phyloP scores from a whole-genome alignment of 2,888 invertebrate genomes.

The Xylota segnis region DNA sequence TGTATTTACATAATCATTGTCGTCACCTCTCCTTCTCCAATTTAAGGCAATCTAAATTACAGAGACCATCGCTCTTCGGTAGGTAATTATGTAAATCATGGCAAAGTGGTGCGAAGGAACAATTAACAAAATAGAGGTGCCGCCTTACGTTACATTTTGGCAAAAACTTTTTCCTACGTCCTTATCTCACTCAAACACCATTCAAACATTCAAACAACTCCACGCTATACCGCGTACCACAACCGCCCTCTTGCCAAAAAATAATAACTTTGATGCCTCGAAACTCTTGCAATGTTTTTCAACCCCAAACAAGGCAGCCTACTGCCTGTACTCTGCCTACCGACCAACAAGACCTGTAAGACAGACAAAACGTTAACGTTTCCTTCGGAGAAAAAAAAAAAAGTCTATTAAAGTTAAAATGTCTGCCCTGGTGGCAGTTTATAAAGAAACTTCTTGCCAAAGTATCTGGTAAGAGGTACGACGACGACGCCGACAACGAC shows the following conservation, averaged over 20 bases:
- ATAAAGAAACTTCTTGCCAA: conserved; percentile 34
- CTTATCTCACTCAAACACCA: conserved; percentile 29
- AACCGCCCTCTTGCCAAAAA: background rate
- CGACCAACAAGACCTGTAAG: background rate
- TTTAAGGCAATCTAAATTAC: background rate
- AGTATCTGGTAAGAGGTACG: conserved; percentile 36
- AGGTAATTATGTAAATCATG: conserved; percentile 46
- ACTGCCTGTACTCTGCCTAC: too few species aligned
- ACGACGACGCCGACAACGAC: conserved; percentile 35
- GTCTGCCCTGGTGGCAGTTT: conserved; percentile 56
- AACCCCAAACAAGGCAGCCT: conserved; percentile 5
- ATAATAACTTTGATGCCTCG: conserved; percentile 10
- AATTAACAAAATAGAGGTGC: conserved; percentile 45
- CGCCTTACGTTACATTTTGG: conserved; percentile 5
- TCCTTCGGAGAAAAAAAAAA: background rate
- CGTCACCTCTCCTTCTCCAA: background rate
- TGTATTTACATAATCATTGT: conserved; percentile 17
- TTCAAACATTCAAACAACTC: conserved; percentile 4
- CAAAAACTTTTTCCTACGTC: conserved; percentile 12
- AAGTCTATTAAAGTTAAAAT: conserved; percentile 55
- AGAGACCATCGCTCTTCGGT: background rate
- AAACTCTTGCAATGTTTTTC: conserved; percentile 7
- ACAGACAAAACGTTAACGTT: background rate
- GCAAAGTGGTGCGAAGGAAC: conserved; percentile 24
- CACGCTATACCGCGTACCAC: background rate